phyloP scores from a whole-genome alignment of 1,140 invertebrate species.

The Trialeurodes vaporariorum region DNA sequence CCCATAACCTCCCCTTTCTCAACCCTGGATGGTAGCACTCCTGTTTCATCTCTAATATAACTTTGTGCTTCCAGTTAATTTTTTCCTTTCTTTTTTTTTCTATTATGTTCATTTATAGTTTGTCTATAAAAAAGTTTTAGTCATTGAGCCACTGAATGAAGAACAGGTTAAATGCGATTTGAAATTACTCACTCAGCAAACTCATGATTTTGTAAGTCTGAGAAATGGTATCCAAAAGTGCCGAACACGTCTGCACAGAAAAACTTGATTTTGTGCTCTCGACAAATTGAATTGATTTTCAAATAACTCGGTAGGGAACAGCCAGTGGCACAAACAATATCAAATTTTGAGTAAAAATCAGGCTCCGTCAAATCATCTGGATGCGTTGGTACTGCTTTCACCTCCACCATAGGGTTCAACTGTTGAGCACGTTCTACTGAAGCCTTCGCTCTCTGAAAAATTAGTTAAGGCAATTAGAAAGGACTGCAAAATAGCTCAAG shows the following conservation, averaged over 20 bases:
- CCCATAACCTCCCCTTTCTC: too few species aligned
- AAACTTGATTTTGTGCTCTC: constrained; percentile 67
- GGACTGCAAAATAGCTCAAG: too few species aligned
- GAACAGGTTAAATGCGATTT: too few species aligned
- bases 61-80: too few species aligned
- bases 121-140: too few species aligned
- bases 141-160: too few species aligned
- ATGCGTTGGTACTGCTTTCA: constrained; percentile 54
- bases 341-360: constrained; percentile 61
- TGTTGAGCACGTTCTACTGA: constrained; percentile 62
- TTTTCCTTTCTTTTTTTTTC: too few species aligned
- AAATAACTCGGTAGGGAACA: constrained; percentile 55
- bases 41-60: too few species aligned
- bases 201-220: constrained; percentile 74
- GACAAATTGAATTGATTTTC: constrained; percentile 67
- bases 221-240: constrained; percentile 81
- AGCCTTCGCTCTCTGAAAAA: constrained; percentile 64
- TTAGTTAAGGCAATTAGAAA: too few species aligned
- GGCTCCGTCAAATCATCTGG: constrained; percentile 39
- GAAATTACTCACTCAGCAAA: constrained; percentile 77
- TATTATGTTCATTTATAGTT: too few species aligned
- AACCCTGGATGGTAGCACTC: too few species aligned
- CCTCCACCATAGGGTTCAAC: constrained; percentile 86
- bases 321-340: constrained; percentile 73
- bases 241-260: constrained; percentile 89